Conservation (phyloP, 92 coral and sea anemone species). For the Phenganax stokvisi region DNA sequence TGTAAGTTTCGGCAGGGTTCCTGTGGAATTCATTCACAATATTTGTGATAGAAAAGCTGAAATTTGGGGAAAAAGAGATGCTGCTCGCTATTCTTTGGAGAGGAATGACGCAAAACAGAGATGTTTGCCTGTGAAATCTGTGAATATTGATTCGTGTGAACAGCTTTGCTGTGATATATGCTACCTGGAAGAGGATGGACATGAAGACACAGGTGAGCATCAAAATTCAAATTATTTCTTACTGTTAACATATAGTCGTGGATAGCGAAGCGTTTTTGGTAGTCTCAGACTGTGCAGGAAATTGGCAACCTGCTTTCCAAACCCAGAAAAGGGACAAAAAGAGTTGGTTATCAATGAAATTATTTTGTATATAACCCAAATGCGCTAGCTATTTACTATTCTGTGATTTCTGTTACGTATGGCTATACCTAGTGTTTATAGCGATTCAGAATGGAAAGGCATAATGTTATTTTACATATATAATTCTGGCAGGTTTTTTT, state of each 20-base stretch:
- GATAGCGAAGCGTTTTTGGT: too few species aligned
- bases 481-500: neutral
- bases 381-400: too few species aligned
- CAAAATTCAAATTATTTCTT: neutral
- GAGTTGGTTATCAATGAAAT: too few species aligned
- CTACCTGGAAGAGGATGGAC: neutral
- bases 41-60: slow-evolving; percentile 26
- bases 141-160: neutral
- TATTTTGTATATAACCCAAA: too few species aligned
- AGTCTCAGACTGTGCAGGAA: too few species aligned
- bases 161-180: slow-evolving; percentile 25
- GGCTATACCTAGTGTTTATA: too few species aligned
- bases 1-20: neutral
- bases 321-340: too few species aligned
- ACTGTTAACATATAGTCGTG: too few species aligned
- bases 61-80: slow-evolving; percentile 14
- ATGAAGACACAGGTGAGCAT: neutral
- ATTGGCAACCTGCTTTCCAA: too few species aligned
- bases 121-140: neutral
- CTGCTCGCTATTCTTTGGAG: slow-evolving; percentile 13
- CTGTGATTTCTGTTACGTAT: too few species aligned
- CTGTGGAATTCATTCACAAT: slow-evolving; percentile 20
- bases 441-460: too few species aligned
- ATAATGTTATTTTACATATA: too few species aligned
- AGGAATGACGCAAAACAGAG: neutral